Percentiles rank a stretch among this genome's conserved stretches.
These are phyloP conservation scores for Tenodera sinensis DNA, from an alignment of 2,888 invertebrate genomes.

Conservation along the genomic window DNA sequence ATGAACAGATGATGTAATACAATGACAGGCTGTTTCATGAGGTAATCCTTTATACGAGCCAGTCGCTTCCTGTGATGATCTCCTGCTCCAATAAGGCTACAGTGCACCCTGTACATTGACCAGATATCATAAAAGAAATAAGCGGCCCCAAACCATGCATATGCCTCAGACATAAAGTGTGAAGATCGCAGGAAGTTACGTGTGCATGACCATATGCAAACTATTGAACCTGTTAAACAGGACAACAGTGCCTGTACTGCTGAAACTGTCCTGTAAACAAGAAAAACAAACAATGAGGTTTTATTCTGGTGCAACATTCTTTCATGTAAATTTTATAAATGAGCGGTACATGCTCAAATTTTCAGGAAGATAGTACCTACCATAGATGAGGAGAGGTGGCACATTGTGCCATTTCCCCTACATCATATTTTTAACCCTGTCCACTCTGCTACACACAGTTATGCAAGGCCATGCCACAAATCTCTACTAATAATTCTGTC, in stretches of 20 bases:
- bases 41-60: conserved; percentile 37
- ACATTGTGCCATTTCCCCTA: too few relatives aligned
- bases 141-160: conserved; percentile 75
- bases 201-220: conserved; percentile 64
- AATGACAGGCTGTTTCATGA: conserved; percentile 63
- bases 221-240: conserved; percentile 62
- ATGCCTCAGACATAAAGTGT: conserved; percentile 70
- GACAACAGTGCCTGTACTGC: conserved; percentile 67
- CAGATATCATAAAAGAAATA: conserved; percentile 78
- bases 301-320: neutral
- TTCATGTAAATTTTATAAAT: neutral
- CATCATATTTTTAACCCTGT: too few relatives aligned
- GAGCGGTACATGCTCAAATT: too few relatives aligned
- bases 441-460: too few relatives aligned
- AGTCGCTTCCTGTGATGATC: conserved; percentile 4
- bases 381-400: too few relatives aligned
- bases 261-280: conserved; percentile 59
- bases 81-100: conserved; percentile 22
- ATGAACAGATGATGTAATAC: conserved; percentile 72
- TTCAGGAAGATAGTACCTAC: too few relatives aligned
- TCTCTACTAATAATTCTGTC: too few relatives aligned
- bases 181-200: conserved; percentile 64
- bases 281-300: neutral
- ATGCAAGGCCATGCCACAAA: too few relatives aligned
- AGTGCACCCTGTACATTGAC: conserved; percentile 72